Base-by-base conservation (phyloP, 2,888 invertebrate genomes). In the Spodoptera littoralis region DNA sequence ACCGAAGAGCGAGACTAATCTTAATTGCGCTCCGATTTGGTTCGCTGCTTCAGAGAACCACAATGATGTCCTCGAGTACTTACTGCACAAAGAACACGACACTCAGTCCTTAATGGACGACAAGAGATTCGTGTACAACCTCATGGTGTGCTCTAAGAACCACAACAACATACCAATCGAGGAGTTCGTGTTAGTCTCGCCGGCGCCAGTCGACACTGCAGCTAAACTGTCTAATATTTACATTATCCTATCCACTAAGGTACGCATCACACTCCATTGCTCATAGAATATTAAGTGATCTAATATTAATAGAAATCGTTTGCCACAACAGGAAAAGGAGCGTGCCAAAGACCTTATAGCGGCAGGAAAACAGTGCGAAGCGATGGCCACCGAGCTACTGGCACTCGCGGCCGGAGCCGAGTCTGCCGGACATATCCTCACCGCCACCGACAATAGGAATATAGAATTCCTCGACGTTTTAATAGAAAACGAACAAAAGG, bases 201-300 rank as follows among this genome's bases (percentile, higher is more conserved):
- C 99, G n/a, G 99, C 99, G 4, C 99, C 99, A 0, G 99, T 99
- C 36, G 99, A 99, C 88, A 98, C 99, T 12, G 99, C 99, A 22
- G 99, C 99, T 62, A 99, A 99, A 93, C 95, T 99, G 75, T 99
- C 99, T 0, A 98, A 98, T 86, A 98, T 98, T 82, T 97, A 98
- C 83, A 97, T 98, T 66, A 96, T 96, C 74, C 95, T 99, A 76
- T 98, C 99, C 11, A 97, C 97, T 73, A 99, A 98, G 95, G 96
- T 96, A 88, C 76, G 58, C 44, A 13, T 53, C 63, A 42, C 42
- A 64, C 18, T 53, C 73, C 55, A 61, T 60, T 60, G 27, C 48
- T 62, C 59, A 51, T 49, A 73, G 62, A 60, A 57, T 54, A 65
- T 30, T 61, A 50, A 53, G 41, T 45, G 46, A 45, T 65, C 85